Evolutionary conservation across 2,797 vertebrate genomes (phyloP), one percentile per base, ranked within the genome.

Genomic region (Xenentodon cancila): DNA sequence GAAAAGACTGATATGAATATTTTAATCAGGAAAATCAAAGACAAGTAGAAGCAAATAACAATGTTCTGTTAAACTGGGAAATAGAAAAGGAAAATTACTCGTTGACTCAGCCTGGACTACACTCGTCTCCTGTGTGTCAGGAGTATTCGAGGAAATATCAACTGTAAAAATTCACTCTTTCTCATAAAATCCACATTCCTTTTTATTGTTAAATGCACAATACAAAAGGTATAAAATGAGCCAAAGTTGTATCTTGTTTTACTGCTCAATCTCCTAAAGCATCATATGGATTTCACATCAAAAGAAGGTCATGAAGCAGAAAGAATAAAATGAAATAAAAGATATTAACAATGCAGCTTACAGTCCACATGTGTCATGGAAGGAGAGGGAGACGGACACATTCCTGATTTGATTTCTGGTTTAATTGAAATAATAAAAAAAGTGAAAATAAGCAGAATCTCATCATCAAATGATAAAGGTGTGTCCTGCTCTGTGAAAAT

Each of bases 401-500:
- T 44, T n/a, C 34, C 64, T 60, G 51, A 53, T 66, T 52, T 55
- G 8, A 6, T 46, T 46, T 61, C 13, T 27, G 56, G 0, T 70
- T 59, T 84, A 67, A 74, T 62, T 63, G 58, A 66, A 79, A 80
- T 64, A 79, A 80, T 64, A 53, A 52, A 61, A 64, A 56, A 15
- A 8, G 44, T 22, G 19, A 74, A 75, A 67, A 76, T 54, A 52
- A 63, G 18, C 55, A 75, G 43, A 67, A 75, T 67, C 0, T 6
- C 56, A 70, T 71, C 22, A 84, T 80, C 55, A 73, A 54, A 68
- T 48, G 63, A 58, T 60, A 57, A 74, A 77, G 49, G 58, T 82
- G 74, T 81, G 73, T 71, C 68, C 57, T 71, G 60, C 71, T 67
- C 68, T 59, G 64, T 84, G 80, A 89, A 77, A 84, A 82, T 75